Conservation (phyloP, 2,888 invertebrate genomes). For the Odontocerum albicorne region DNA sequence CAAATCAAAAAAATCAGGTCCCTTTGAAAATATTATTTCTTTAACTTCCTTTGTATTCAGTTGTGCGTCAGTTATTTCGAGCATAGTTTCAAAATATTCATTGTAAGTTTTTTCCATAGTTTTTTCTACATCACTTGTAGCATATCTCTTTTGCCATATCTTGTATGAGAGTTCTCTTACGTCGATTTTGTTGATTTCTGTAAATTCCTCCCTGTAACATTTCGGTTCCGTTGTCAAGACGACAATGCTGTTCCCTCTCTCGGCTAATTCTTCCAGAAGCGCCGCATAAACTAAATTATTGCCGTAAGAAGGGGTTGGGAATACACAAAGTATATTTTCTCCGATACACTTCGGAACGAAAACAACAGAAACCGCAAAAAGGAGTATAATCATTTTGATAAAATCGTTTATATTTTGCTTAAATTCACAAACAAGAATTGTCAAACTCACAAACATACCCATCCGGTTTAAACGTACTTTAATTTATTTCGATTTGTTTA, state of each 20-base stretch:
- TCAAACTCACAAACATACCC: too few relatives aligned
- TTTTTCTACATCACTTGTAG: background rate
- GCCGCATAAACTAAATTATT: conserved; percentile 15
- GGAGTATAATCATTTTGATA: too few relatives aligned
- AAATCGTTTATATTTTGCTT: too few relatives aligned
- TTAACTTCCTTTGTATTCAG: conserved; percentile 30
- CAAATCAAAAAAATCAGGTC: conserved; percentile 40
- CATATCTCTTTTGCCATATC: conserved; percentile 32
- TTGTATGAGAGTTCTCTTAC: conserved; percentile 41
- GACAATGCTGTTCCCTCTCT: conserved; percentile 14
- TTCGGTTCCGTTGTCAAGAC: conserved; percentile 11
- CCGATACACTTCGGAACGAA: background rate
- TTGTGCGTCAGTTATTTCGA: conserved; percentile 34
- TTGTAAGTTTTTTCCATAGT: background rate
- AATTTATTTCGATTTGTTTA: too few relatives aligned
- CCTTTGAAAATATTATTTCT: conserved; percentile 9
- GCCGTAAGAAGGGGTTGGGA: conserved; percentile 15
- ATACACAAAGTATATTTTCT: conserved; percentile 20
- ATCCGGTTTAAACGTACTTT: too few relatives aligned
- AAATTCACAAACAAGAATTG: too few relatives aligned
- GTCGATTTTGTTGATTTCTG: conserved; percentile 47
- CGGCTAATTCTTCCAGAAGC: conserved; percentile 3
- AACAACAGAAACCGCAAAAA: background rate
- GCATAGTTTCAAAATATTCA: conserved; percentile 22
- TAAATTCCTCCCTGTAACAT: background rate